Evolutionary conservation across 1,140 invertebrate genomes (phyloP), one percentile per base, ranked within the genome.

Genomic region (Neelides sp.): DNA sequence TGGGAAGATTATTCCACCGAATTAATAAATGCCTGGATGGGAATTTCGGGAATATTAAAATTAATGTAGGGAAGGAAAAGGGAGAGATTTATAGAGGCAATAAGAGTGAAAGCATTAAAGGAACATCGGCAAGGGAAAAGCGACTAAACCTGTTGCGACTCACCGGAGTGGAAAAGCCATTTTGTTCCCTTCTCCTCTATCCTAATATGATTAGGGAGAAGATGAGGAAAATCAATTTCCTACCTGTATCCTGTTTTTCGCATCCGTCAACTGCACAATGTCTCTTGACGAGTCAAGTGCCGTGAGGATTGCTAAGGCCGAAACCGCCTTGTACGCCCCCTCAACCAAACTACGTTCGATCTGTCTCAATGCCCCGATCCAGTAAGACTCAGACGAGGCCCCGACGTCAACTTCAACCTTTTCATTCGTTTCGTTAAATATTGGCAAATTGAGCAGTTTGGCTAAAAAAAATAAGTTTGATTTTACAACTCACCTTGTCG

Each of bases 261-360:
- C 77, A 65, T 90, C 83, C 24, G 86, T 91, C 39, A 95, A 80
- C 45, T 90, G 80, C 10, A 95, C 78, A 59, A 88, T 76, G 65
- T 93, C 88, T 48, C 77, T 74, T 58, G 84, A 85, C 59, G 80
- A 78, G 62, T 93, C 85, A 26, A 91, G 71, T 22, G 88, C 87
- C 17, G 82, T 77, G 51, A 88, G 82, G 2, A 93, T 73, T n/a
- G 84, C 81, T 59, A 82, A 76, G 2, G 78, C 71, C 3, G 75
- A 72, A 20, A 71, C 64, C 28, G 80, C 65, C 65, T 78, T 61
- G 41, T 52, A 37, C 13, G 59, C 52, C 15, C 50, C 30, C 28
- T 47, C 50, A 10, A 57, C 47, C 20, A 57, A 35, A 37, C 46
- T 50, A 34, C 45, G 37, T 19, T 61, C 52, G 42, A 57, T 19